Conservation (phyloP, 2,797 vertebrate species). For the Gymnoscopelus microlampas region DNA sequence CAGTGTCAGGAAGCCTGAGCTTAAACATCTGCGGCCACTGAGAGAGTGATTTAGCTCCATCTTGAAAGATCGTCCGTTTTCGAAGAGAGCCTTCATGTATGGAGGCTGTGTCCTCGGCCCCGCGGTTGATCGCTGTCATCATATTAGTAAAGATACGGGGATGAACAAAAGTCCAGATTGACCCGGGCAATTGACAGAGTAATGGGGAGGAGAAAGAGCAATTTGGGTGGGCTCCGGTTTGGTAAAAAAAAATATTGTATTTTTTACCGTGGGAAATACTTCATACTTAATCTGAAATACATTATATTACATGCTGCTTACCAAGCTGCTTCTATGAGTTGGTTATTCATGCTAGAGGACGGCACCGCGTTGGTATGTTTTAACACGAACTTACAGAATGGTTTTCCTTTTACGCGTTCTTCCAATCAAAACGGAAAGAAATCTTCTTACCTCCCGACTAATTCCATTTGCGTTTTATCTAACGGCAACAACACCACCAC, state of each 20-base stretch:
- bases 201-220: not conserved
- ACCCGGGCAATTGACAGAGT: constrained; percentile 5
- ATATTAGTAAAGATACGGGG: not conserved
- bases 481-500: constrained; percentile 24
- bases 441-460: not conserved
- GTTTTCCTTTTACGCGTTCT: constrained; percentile 4
- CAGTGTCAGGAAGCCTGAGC: constrained; percentile 91
- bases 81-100: constrained; percentile 8
- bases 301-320: no score
- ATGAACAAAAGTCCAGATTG: no score
- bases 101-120: not conserved
- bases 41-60: constrained; percentile 82
- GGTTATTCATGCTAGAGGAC: not conserved
- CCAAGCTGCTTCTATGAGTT: no score
- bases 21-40: constrained; percentile 87
- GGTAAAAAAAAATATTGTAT: no score
- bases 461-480: constrained; percentile 21
- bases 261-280: no score
- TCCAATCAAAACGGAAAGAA: constrained; percentile 10
- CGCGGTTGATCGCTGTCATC: constrained; percentile 1
- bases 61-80: constrained; percentile 64
- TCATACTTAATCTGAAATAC: no score
- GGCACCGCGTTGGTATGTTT: not conserved
- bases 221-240: no score
- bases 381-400: not conserved